phyloP scores from a whole-genome alignment of 1,140 invertebrate species.

The Drosophila bocki region DNA sequence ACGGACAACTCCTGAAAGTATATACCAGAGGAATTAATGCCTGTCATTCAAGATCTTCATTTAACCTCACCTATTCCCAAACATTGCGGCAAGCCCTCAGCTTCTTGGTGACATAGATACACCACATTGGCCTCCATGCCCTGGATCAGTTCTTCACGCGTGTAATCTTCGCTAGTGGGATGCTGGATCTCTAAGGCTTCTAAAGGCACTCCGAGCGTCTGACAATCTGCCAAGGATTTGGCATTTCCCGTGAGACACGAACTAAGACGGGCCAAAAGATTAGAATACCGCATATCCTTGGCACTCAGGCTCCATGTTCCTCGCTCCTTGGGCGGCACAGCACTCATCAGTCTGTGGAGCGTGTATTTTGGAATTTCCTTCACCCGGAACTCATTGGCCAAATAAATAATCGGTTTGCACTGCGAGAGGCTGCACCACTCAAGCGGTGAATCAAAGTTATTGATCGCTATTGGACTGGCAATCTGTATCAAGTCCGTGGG shows the following conservation, averaged over 20 bases:
- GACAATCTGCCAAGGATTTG: constrained; percentile 60
- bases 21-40: not conserved
- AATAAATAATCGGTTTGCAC: constrained; percentile 58
- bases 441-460: constrained; percentile 86
- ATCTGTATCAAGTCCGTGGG: constrained; percentile 87
- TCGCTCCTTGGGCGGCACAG: constrained; percentile 34
- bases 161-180: constrained; percentile 25
- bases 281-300: constrained; percentile 73
- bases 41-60: too few species aligned
- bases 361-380: constrained; percentile 23
- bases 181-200: constrained; percentile 48
- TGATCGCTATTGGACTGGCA: constrained; percentile 80
- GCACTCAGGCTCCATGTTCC: constrained; percentile 68
- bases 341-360: constrained; percentile 51
- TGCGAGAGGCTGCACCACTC: constrained; percentile 71
- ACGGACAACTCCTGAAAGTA: constrained; percentile 71
- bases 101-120: constrained; percentile 44
- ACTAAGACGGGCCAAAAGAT: constrained; percentile 67
- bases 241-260: constrained; percentile 48
- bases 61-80: constrained; percentile 71
- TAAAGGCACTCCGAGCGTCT: constrained; percentile 46
- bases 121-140: constrained; percentile 80
- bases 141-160: constrained; percentile 45
- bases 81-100: constrained; percentile 46
- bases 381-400: constrained; percentile 22